Evolutionary conservation across 2,888 invertebrate species (phyloP), one percentile per base, ranked within the genome.

Genomic region (Cremastinae sp.): DNA sequence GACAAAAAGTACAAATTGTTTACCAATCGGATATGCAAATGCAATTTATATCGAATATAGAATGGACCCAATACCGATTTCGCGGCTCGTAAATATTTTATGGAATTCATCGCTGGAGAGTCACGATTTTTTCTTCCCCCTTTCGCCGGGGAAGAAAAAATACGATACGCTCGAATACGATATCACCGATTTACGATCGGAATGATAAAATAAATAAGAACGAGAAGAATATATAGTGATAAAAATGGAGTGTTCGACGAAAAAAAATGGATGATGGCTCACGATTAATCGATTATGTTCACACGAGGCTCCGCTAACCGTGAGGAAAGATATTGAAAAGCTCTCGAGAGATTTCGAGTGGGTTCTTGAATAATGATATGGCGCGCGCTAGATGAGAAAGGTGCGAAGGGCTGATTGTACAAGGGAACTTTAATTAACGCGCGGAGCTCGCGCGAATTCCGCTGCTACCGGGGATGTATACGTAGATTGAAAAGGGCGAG

Each of bases 401-500:
- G 35, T 53, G 45, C 28, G 43, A 47, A 35, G 49, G 49, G 14
- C 2, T 55, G 49, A 59, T 58, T 41, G 49, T 37, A 68, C 49
- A 28, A 65, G 51, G 43, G 20, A 66, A 58, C 66, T 75, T 66
- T 66, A 71, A 75, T 75, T 68, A 68, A 75, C 55, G 59, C 75
- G 56, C n/a, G n/a, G n/a, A n/a, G 28, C 14, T 53, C 64, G 59
- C 65, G 58, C 53, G 59, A 65, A 61, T 39, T 75, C 47, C 70
- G 64, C 55, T 47, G 58, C 45, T 35, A 37, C 65, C 45, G 37
- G 47, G n/a, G n/a, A n/a, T n/a, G n/a, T n/a, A n/a, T 28, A 16
- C 65, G 37, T 53, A 43, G 41, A 18, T 16, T 22, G 16, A 18
- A 22, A 53, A 28, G 28, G 16, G 41, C 53, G 75, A 70, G 28